Evolutionary conservation across 2,888 invertebrate genomes (phyloP).

Genomic region (Willowsia nigromaculata): DNA sequence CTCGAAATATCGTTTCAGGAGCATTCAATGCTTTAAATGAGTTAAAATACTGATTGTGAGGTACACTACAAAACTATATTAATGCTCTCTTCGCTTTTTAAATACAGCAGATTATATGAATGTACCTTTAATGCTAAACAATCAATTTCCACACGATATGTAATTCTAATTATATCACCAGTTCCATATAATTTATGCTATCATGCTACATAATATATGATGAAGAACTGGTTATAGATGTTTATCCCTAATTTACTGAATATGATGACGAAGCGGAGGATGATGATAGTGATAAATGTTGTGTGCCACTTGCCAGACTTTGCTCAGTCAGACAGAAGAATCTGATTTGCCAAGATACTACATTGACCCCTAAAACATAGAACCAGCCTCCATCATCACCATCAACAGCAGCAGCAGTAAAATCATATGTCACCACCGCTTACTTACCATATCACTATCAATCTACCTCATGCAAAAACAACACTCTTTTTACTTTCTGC

Average conservation of each 20-base stretch:
- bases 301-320: conserved; percentile 44
- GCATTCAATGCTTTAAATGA: no score
- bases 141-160: neutral
- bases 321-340: conserved; percentile 45
- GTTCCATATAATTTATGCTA: neutral
- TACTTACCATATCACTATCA: conserved; percentile 18
- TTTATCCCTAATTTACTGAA: conserved; percentile 17
- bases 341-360: conserved; percentile 49
- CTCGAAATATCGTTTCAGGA: no score
- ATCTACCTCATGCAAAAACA: conserved; percentile 15
- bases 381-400: conserved; percentile 44
- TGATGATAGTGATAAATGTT: conserved; percentile 9
- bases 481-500: neutral
- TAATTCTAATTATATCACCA: conserved; percentile 31
- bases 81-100: no score
- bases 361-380: conserved; percentile 55
- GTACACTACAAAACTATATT: no score
- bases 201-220: no score
- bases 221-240: neutral
- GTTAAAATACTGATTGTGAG: no score
- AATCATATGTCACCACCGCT: conserved; percentile 27
- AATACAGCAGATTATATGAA: no score
- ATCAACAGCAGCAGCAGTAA: neutral
- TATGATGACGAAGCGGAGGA: conserved; percentile 40
- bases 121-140: neutral